Percentiles rank a stretch among this genome's conserved stretches.
These are phyloP conservation scores for Mellivora capensis DNA, from an alignment of 2,113 vertebrate genomes.

Conservation along the genomic window DNA sequence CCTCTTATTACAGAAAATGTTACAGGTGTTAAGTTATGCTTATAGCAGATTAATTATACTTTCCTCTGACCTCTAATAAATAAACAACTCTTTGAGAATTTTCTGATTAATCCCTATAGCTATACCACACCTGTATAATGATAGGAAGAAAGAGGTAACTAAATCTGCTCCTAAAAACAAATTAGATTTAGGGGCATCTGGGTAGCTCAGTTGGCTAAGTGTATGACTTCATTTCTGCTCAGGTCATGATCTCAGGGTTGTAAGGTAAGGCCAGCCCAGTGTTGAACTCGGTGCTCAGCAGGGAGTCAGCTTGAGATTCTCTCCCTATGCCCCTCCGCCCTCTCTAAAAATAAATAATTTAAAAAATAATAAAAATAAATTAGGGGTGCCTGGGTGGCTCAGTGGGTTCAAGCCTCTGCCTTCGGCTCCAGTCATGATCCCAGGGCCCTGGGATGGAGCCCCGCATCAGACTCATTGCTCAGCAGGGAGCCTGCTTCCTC, in stretches of 20 bases:
- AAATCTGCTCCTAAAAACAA: conserved; percentile 38
- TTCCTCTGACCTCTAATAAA: conserved; percentile 44
- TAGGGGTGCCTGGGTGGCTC: not conserved
- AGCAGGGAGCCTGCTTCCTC: too few relatives aligned
- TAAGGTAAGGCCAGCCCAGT: not conserved
- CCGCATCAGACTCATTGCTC: too few relatives aligned
- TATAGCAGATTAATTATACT: conserved; percentile 26
- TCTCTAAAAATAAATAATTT: not conserved
- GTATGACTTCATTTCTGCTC: not conserved
- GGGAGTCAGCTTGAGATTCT: not conserved
- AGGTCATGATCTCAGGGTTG: not conserved
- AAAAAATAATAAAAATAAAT: conserved; percentile 23
- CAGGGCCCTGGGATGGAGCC: too few relatives aligned
- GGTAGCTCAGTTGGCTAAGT: not conserved
- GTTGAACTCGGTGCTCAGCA: not conserved
- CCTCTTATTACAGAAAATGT: not conserved
- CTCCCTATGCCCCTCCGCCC: not conserved
- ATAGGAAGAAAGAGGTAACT: conserved; percentile 10
- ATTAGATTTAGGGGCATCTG: not conserved
- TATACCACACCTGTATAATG: not conserved
- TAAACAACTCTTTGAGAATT: not conserved
- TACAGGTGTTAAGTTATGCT: not conserved
- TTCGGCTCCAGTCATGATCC: too few relatives aligned
- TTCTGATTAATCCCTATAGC: not conserved
- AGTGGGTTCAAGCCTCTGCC: too few relatives aligned